A percentile compares a stretch with the other conserved stretches of the same genome.
These are phyloP conservation scores for Stegana nigrithorax DNA, from an alignment of 2,888 invertebrate species.

Conservation along the genomic window DNA sequence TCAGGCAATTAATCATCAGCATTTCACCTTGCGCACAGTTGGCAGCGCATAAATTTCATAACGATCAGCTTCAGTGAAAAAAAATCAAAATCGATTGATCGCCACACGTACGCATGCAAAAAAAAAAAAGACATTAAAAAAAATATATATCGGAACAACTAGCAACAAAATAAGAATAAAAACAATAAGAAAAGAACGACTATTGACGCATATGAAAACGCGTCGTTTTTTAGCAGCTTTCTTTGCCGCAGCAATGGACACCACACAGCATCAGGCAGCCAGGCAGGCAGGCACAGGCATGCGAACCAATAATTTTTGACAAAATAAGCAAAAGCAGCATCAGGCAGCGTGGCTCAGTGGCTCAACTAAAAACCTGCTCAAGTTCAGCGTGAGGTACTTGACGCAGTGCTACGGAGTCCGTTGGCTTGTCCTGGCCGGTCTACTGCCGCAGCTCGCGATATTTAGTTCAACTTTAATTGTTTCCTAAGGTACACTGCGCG, in stretches of 20 bases:
- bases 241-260: not conserved
- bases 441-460: slow-evolving; percentile 22
- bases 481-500: slow-evolving; percentile 46
- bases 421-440: not conserved
- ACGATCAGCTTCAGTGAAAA: slow-evolving; percentile 48
- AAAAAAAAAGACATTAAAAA: not conserved
- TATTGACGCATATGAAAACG: too few species aligned
- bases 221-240: too few species aligned
- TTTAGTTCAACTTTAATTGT: slow-evolving; percentile 62
- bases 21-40: slow-evolving; percentile 37
- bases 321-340: not conserved
- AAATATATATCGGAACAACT: not conserved
- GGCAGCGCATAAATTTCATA: slow-evolving; percentile 51
- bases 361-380: slow-evolving; percentile 1
- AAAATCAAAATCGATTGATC: slow-evolving; percentile 48
- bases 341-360: not conserved
- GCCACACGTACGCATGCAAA: slow-evolving; percentile 28
- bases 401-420: not conserved
- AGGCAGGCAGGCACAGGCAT: not conserved
- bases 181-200: too few species aligned
- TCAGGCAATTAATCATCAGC: slow-evolving; percentile 42
- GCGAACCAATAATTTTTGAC: slow-evolving; percentile 6
- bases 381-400: too few species aligned
- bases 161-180: too few species aligned
- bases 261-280: not conserved